Evolutionary conservation across 2,797 vertebrate species (phyloP).

Genomic region (Xiphorhynchus erythropygius): DNA sequence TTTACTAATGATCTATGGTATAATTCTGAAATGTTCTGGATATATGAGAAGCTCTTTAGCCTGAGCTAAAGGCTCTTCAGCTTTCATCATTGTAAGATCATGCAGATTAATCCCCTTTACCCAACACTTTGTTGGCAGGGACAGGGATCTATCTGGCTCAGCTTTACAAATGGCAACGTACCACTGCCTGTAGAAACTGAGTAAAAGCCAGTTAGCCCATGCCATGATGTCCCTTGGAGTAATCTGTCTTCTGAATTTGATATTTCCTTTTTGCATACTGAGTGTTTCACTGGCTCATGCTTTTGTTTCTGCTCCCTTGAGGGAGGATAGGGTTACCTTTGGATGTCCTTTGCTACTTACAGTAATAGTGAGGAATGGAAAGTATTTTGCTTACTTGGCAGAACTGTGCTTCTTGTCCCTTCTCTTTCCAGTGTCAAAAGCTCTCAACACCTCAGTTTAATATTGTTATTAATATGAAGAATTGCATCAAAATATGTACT

Average conservation of each 20-base stretch:
- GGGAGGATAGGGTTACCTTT: conserved; percentile 36
- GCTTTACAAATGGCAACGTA: background rate
- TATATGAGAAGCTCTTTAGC: background rate
- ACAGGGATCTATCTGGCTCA: background rate
- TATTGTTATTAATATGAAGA: background rate
- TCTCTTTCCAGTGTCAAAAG: background rate
- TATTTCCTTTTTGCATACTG: conserved; percentile 16
- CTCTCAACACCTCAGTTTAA: background rate
- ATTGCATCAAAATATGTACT: background rate
- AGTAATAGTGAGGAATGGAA: conserved; percentile 26
- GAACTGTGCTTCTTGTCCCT: background rate
- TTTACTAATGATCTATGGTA: background rate
- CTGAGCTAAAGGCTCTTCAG: background rate
- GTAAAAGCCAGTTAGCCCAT: background rate
- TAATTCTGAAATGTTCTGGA: background rate
- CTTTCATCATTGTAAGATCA: background rate
- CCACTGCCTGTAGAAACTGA: background rate
- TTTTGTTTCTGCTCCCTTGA: conserved; percentile 39
- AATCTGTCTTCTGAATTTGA: background rate
- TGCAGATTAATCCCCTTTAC: background rate
- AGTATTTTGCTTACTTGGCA: conserved; percentile 27
- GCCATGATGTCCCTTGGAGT: background rate
- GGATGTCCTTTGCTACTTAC: background rate
- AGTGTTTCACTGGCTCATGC: background rate
- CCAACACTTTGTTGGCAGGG: background rate